phyloP scores from a whole-genome alignment of 2,113 vertebrate species.

The Ophthalmolycus amberensis region DNA sequence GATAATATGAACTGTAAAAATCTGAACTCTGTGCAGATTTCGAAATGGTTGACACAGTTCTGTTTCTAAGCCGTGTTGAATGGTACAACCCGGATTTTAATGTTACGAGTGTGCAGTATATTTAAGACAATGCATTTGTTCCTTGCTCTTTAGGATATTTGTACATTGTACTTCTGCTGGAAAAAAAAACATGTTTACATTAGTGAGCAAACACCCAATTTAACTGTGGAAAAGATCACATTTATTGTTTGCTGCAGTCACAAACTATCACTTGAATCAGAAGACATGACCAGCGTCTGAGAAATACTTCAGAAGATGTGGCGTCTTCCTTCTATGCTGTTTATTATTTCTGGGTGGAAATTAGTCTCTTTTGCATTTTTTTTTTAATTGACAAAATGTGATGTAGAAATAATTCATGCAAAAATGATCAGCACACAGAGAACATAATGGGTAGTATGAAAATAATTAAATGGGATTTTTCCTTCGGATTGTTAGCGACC shows the following conservation, averaged over 20 bases:
- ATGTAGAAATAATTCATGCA: not conserved
- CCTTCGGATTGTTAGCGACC: too few relatives aligned
- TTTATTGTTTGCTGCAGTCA: not conserved
- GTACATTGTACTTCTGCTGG: not conserved
- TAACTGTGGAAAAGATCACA: not conserved
- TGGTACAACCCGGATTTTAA: conserved; percentile 43
- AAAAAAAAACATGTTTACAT: not conserved
- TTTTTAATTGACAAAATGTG: not conserved
- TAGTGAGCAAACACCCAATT: not conserved
- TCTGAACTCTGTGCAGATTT: not conserved
- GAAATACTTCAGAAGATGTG: not conserved
- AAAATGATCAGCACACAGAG: not conserved
- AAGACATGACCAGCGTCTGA: not conserved
- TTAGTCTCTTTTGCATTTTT: not conserved
- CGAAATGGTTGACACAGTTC: not conserved
- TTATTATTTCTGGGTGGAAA: not conserved
- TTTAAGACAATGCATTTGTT: conserved; percentile 35
- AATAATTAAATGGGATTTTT: not conserved
- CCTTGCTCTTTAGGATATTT: not conserved
- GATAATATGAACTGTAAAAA: not conserved
- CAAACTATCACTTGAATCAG: not conserved
- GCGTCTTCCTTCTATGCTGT: not conserved
- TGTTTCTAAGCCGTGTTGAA: conserved; percentile 25
- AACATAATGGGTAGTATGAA: not conserved
- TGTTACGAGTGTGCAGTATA: conserved; percentile 23